A percentile compares a stretch with the other conserved stretches of the same genome.
phyloP scores from a whole-genome alignment of 37 sponge, comb jelly and placozoan genomes.

The Mnemiopsis leidyi region DNA sequence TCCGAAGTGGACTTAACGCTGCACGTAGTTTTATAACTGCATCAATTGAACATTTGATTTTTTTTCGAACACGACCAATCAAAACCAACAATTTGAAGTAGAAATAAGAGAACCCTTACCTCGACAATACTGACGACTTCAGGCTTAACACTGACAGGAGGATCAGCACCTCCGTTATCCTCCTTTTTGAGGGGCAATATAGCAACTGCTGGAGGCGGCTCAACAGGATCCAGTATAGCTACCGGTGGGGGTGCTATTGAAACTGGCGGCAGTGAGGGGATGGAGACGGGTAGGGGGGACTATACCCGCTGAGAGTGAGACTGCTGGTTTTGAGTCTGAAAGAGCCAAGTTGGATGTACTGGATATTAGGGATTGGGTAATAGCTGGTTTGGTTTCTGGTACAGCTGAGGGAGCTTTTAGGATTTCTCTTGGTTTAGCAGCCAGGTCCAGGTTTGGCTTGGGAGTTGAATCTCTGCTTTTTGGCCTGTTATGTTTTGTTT shows the following conservation, averaged over 20 bases:
- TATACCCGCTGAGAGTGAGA: background rate
- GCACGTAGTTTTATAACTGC: too few relatives aligned
- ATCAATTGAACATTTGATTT: too few relatives aligned
- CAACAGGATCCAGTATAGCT: background rate
- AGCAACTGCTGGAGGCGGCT: slow-evolving; percentile 58
- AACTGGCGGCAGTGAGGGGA: background rate
- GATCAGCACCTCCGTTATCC: too few relatives aligned
- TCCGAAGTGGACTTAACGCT: too few relatives aligned
- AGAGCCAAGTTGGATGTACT: background rate
- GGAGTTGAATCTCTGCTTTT: slow-evolving; percentile 54
- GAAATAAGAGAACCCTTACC: too few relatives aligned
- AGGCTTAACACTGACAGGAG: too few relatives aligned
- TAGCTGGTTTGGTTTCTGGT: background rate
- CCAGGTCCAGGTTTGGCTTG: background rate
- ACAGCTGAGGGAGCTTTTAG: background rate
- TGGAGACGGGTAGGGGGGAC: background rate
- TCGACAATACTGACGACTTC: background rate
- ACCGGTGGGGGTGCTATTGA: slow-evolving; percentile 1
- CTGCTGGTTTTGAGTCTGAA: background rate
- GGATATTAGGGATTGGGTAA: background rate
- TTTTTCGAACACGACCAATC: too few relatives aligned
- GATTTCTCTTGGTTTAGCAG: background rate
- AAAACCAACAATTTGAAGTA: too few relatives aligned
- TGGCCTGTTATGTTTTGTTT: too few relatives aligned
- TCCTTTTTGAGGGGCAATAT: slow-evolving; percentile 15